phyloP scores from a whole-genome alignment of 2,797 vertebrate species.

The Lutjanus argentimaculatus region DNA sequence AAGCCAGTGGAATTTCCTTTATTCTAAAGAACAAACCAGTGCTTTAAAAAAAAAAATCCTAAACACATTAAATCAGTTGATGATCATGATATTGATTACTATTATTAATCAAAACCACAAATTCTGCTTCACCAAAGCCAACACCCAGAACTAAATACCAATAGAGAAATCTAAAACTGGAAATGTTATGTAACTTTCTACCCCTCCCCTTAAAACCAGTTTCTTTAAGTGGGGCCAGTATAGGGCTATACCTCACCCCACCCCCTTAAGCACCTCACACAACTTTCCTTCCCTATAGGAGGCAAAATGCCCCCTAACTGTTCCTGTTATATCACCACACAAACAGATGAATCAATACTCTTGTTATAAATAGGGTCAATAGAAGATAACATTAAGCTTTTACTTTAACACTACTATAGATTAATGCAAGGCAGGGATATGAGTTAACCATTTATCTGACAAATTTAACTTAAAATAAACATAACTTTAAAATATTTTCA shows the following conservation, averaged over 20 bases:
- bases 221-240: conserved; percentile 71
- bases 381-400: not conserved
- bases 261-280: conserved; percentile 50
- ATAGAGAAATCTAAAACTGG: conserved; percentile 50
- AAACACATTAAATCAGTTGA: not conserved
- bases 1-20: not conserved
- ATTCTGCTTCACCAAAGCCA: conserved; percentile 13
- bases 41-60: conserved; percentile 32
- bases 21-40: not conserved
- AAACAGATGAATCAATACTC: conserved; percentile 6
- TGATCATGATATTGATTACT: not conserved
- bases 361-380: not conserved
- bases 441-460: not conserved
- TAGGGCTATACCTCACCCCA: conserved; percentile 58
- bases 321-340: not conserved
- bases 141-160: conserved; percentile 36
- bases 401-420: not conserved
- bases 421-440: not conserved
- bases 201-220: conserved; percentile 68
- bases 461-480: not conserved
- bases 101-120: conserved; percentile 30
- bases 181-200: conserved; percentile 64
- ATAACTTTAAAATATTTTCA: not conserved
- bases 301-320: not conserved
- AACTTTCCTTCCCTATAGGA: conserved; percentile 26